phyloP scores from a whole-genome alignment of 2,113 vertebrate genomes.

The Macrotis lagotis region DNA sequence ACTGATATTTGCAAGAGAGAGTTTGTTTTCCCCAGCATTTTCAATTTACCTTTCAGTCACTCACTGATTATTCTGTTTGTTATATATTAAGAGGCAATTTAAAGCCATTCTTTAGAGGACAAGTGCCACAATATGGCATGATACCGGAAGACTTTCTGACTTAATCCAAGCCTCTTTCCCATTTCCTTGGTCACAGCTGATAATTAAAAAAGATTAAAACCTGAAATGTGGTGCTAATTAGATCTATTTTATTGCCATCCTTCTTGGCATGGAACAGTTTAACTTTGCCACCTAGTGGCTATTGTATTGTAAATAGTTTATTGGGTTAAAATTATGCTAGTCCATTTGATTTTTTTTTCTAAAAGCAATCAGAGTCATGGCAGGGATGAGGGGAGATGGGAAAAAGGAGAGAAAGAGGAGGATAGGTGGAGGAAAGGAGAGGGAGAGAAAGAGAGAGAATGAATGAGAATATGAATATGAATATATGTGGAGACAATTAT shows the following conservation, averaged over 20 bases:
- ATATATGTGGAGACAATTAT: neutral
- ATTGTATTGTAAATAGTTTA: slow-evolving; percentile 54
- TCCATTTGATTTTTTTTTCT: slow-evolving; percentile 36
- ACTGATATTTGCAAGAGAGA: neutral
- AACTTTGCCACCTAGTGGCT: slow-evolving; percentile 86
- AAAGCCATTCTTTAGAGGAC: neutral
- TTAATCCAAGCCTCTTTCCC: slow-evolving; percentile 44
- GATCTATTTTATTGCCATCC: slow-evolving; percentile 1
- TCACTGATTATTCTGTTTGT: slow-evolving; percentile 26
- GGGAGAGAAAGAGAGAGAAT: too few species aligned
- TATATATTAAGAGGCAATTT: neutral
- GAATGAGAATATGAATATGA: too few species aligned
- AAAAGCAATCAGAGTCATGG: neutral
- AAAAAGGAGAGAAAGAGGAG: neutral
- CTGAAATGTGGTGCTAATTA: slow-evolving; percentile 60
- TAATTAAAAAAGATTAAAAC: slow-evolving; percentile 48
- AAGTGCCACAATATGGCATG: neutral
- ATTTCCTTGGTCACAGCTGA: slow-evolving; percentile 49
- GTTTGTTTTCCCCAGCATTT: neutral
- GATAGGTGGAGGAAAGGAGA: neutral
- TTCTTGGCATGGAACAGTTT: slow-evolving; percentile 66
- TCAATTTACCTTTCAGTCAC: slow-evolving; percentile 8
- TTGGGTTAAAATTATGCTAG: slow-evolving; percentile 58
- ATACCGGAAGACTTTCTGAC: neutral
- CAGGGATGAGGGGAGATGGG: neutral